phyloP scores from a whole-genome alignment of 2,113 vertebrate species.

The Crotalus viridis region DNA sequence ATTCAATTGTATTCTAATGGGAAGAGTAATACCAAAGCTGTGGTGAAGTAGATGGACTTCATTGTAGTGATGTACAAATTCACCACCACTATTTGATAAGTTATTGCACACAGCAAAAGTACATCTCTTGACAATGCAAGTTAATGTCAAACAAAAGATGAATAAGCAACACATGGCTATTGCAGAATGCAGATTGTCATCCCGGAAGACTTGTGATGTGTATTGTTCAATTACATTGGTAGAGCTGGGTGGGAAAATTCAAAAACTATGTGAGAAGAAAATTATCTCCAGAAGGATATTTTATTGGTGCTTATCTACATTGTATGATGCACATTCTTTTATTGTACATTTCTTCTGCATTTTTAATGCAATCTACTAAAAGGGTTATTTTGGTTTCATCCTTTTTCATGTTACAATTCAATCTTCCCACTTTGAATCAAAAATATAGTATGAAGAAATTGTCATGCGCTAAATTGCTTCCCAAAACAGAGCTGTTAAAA shows the following conservation, averaged over 20 bases:
- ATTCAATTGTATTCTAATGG: background rate
- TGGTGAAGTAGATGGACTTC: background rate
- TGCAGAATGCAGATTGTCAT: background rate
- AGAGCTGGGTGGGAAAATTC: background rate
- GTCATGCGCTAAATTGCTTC: background rate
- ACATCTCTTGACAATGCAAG: background rate
- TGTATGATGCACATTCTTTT: slow-evolving; percentile 32
- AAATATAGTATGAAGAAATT: background rate
- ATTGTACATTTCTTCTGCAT: slow-evolving; percentile 15
- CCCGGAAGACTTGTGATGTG: background rate
- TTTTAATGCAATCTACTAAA: background rate
- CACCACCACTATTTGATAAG: background rate
- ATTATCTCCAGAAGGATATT: slow-evolving; percentile 11
- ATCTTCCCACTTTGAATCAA: background rate
- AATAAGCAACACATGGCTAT: background rate
- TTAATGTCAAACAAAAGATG: background rate
- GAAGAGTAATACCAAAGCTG: background rate
- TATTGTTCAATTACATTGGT: slow-evolving; percentile 18
- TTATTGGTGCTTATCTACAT: slow-evolving; percentile 15
- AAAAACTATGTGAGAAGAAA: slow-evolving; percentile 17
- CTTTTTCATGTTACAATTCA: background rate
- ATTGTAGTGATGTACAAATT: background rate
- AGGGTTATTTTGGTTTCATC: background rate
- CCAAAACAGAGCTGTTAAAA: background rate
- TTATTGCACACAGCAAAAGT: background rate